Percentiles rank a stretch among this genome's conserved stretches.
Evolutionary conservation across 2,113 vertebrate species (phyloP).

Genomic region (Vidua macroura): DNA sequence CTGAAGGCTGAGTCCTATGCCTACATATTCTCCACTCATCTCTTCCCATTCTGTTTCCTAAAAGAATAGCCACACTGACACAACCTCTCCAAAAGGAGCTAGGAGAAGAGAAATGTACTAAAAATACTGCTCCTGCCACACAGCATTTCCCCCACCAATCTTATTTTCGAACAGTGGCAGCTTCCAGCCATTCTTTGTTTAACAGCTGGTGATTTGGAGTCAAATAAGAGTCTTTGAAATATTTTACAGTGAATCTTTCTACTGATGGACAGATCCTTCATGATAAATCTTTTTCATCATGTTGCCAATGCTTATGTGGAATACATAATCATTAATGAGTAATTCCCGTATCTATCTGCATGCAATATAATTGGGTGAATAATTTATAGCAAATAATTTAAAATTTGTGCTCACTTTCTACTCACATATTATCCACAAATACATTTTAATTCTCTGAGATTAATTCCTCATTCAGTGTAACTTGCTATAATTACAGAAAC

Average conservation of each 20-base stretch:
- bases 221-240: slow-evolving; percentile 15
- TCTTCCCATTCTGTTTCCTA: background rate
- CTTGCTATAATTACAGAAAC: background rate
- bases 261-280: slow-evolving; percentile 15
- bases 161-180: background rate
- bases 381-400: slow-evolving; percentile 3
- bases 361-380: slow-evolving; percentile 28
- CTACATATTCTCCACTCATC: background rate
- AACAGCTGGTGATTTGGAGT: background rate
- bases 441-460: background rate
- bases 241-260: slow-evolving; percentile 3
- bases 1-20: background rate
- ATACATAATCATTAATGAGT: background rate
- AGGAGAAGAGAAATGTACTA: background rate
- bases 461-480: background rate
- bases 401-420: background rate
- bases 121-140: background rate
- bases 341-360: background rate
- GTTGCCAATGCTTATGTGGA: background rate
- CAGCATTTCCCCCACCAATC: background rate
- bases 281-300: slow-evolving; percentile 24
- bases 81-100: background rate
- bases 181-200: slow-evolving; percentile 17
- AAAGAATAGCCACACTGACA: background rate
- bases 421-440: background rate